Evolutionary conservation across 2,888 invertebrate genomes (phyloP).

Genomic region (Calliopum simillimum): DNA sequence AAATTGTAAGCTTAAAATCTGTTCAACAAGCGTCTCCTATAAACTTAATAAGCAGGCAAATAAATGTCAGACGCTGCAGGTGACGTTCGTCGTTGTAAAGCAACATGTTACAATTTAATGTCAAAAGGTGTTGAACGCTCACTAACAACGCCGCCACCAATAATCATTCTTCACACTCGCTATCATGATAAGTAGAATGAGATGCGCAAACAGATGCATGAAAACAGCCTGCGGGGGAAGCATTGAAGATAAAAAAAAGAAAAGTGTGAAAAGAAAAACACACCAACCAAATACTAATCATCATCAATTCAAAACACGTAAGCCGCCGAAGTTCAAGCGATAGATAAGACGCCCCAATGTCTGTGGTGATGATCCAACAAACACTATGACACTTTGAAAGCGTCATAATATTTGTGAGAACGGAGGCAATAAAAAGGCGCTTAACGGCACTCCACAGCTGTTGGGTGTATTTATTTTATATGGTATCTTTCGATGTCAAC

Average conservation of each 20-base stretch:
- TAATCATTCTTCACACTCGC: too few species aligned
- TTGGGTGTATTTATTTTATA: not conserved
- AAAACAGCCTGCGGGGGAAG: not conserved
- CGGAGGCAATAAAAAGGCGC: not conserved
- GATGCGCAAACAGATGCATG: too few species aligned
- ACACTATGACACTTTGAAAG: not conserved
- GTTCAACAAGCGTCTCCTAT: too few species aligned
- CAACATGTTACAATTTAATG: too few species aligned
- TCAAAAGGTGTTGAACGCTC: too few species aligned
- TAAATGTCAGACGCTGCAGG: too few species aligned
- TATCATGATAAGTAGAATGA: too few species aligned
- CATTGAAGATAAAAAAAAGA: not conserved
- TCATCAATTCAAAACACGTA: conserved; percentile 16
- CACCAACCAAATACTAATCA: not conserved
- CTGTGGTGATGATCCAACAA: not conserved
- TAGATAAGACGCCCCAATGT: conserved; percentile 15
- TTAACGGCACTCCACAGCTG: conserved; percentile 7
- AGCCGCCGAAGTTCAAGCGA: not conserved
- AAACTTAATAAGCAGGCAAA: too few species aligned
- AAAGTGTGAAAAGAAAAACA: not conserved
- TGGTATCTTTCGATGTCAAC: not conserved
- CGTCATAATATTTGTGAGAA: not conserved
- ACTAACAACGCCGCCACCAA: too few species aligned
- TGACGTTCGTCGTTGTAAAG: too few species aligned
- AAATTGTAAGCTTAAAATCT: too few species aligned